Base-by-base conservation (phyloP, 2,888 invertebrate genomes). In the Deilephila porcellus region DNA sequence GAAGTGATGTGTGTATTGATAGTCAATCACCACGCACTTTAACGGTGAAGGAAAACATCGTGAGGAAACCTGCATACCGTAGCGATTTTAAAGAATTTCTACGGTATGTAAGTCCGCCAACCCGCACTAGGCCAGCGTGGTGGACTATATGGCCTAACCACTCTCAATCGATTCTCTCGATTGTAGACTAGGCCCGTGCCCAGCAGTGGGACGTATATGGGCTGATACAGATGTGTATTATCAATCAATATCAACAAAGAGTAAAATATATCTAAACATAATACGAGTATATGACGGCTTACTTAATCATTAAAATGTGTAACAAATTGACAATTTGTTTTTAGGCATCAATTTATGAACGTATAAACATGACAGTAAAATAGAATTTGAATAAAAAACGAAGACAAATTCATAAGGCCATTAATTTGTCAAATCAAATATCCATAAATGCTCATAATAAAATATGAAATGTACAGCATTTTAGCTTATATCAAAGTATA, bases 401-500 rank as follows among this genome's bases (percentile, higher is more conserved):
- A 56, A 19, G 56, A 56, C 19, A 60, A 60, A 60, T 29, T 14
- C 32, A 25, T 17, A 29, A 60, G 3, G 17, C 17, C 0, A 60
- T 60, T 60, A 32, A 60, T 60, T 29, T 60, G 29, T 29, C 25
- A 25, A 60, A 60, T 60, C 25, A 29, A 29, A 60, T n/a, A 56
- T 56, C n/a, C n/a, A 56, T 14, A 60, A 60, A 14, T 25, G 29
- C 17, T 25, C 14, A 5, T 11, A 62, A 60, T 2, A 60, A 45
- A n/a, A n/a, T n/a, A 52, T 72, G 7, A 63, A 63, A 19, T 63
- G 19, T 63, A 3, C 14, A 63, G 34, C 32, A 32, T 53, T 63
- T 29, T 63, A 29, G 29, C 52, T 73, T 71, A 75, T 79, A 79
- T 79, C 77, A 79, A 77, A 76, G 76, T 75, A 75, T 76, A 79